These are phyloP conservation scores for Chironomus tentans DNA, from an alignment of 2,888 invertebrate species.

Conservation along the genomic window DNA sequence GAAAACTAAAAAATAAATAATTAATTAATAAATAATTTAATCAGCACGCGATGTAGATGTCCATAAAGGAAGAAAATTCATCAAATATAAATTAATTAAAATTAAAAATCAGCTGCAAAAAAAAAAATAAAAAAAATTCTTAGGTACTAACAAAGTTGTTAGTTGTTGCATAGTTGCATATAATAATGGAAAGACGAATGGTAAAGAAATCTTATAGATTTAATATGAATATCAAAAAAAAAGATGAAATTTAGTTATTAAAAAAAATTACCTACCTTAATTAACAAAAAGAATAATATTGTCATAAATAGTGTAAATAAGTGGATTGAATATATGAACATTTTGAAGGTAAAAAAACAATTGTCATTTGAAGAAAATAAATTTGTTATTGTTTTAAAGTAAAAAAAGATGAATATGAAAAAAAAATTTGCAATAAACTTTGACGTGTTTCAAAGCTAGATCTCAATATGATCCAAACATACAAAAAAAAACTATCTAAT, in stretches of 20 bases:
- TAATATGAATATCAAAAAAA: not conserved
- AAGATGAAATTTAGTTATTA: not conserved
- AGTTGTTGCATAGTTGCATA: not conserved
- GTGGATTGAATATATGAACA: not conserved
- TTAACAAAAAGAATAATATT: not conserved
- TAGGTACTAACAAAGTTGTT: not conserved
- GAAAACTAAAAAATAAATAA: not conserved
- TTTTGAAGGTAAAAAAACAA: not conserved
- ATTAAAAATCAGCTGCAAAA: not conserved
- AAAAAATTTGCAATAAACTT: not conserved
- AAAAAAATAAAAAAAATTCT: not conserved
- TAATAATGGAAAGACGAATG: not conserved
- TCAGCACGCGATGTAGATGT: not conserved
- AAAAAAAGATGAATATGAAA: not conserved
- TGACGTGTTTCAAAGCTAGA: not conserved
- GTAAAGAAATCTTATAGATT: not conserved
- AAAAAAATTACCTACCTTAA: not conserved
- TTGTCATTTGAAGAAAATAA: not conserved
- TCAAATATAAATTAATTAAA: not conserved
- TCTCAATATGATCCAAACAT: slow-evolving; percentile 4
- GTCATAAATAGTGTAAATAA: slow-evolving; percentile 3
- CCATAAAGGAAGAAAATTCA: not conserved
- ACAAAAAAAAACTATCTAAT: not conserved
- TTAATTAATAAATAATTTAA: not conserved
- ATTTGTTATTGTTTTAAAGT: not conserved